These are phyloP conservation scores for Liolophura sinensis DNA, from an alignment of 1,140 invertebrate genomes.

Conservation along the genomic window DNA sequence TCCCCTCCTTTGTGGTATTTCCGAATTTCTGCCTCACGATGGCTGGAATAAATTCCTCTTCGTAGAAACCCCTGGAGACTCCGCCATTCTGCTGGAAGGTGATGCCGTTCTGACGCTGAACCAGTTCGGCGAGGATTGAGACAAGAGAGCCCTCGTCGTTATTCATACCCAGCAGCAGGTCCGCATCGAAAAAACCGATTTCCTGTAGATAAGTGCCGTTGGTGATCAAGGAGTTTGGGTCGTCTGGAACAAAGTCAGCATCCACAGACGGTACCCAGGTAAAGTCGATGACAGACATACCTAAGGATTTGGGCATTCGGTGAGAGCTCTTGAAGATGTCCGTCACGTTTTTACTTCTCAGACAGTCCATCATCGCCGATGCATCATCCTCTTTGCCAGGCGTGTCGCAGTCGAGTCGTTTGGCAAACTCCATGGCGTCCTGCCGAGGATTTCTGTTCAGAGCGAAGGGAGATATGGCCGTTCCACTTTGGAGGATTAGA, in stretches of 20 bases:
- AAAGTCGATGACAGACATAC: background rate
- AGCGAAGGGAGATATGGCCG: conserved; percentile 82
- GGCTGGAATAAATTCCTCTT: conserved; percentile 55
- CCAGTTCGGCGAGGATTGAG: conserved; percentile 7
- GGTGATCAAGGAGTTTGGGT: too few relatives aligned
- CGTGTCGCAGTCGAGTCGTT: conserved; percentile 7
- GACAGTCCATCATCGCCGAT: conserved; percentile 9
- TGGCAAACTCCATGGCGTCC: conserved; percentile 5
- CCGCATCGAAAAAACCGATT: conserved; percentile 9
- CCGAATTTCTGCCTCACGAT: conserved; percentile 88
- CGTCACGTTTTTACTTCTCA: background rate
- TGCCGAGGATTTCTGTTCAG: conserved; percentile 58
- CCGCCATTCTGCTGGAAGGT: conserved; percentile 5
- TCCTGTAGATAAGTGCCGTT: conserved; percentile 3
- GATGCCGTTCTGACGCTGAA: background rate
- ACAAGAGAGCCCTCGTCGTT: conserved; percentile 10
- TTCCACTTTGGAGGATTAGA: conserved; percentile 64
- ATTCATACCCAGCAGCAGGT: conserved; percentile 10
- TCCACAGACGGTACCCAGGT: conserved; percentile 8
- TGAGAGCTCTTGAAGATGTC: background rate
- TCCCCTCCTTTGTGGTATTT: conserved; percentile 81
- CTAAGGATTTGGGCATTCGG: conserved; percentile 1
- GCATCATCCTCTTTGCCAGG: conserved; percentile 2
- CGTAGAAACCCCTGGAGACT: conserved; percentile 9
- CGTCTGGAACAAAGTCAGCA: conserved; percentile 7